Base-by-base conservation (phyloP, 2,113 vertebrate species). In the Colius striatus region DNA sequence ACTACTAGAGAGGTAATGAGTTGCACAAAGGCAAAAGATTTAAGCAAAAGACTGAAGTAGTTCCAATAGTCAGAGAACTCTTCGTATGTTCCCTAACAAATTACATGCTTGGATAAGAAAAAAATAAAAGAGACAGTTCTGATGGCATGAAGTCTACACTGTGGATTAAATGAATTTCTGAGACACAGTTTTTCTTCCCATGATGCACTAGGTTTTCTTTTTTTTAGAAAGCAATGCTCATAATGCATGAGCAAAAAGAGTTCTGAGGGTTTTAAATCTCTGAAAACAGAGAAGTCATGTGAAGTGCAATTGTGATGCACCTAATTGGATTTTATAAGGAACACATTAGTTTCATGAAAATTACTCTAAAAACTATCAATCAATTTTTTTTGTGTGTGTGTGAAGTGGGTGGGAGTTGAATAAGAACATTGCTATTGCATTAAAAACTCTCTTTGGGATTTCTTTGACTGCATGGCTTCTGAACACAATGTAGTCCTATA, bases 401-500 rank as follows among this genome's bases (percentile, higher is more conserved):
- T 41, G 38, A 73, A 85, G 47, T 34, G 25, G 18, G 58, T 92
- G 51, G 53, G 91, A 91, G 55, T 67, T 75, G 32, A 81, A 79
- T 47, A 57, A 0, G 18, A 95, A 63, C 26, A 57, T 3, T 66
- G 65, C 15, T 91, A 43, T 55, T 78, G 50, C 72, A 86, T 88
- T 91, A 81, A 94, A 71, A 89, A 38, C 75, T 74, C 72, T 80
- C 90, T 75, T 72, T 2, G 82, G 75, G 73, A 85, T 92, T 95
- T 89, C 72, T 88, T 38, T 74, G 65, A 36, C 61, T 81, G 71
- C 6, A 7, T 48, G 3, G 19, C 41, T 66, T 80, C 73, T 9
- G 9, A 66, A 48, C 14, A 50, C 53, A 93, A 34, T 36, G 48
- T 4, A 53, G 58, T 55, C 51, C 54, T 14, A 66, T 32, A 38